Base-by-base conservation (phyloP, 1,140 invertebrate genomes). In the Subanguina moxae region DNA sequence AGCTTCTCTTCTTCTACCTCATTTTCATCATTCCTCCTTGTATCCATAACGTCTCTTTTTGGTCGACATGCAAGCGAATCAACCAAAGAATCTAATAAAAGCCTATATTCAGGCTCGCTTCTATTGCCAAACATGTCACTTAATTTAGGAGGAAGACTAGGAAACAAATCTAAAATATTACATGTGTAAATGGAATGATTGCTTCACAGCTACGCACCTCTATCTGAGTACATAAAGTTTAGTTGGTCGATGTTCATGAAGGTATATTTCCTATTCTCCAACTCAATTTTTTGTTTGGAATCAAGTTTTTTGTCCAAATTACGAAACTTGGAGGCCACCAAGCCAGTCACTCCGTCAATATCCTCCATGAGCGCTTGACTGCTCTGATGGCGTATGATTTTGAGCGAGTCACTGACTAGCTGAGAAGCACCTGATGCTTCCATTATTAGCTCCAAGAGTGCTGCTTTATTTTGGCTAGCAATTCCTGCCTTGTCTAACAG, bases 201-300 rank as follows among this genome's bases (percentile, higher is more conserved):
- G 9, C 17, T 27, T 0, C 11, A 62, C 13, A 28, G 11, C 25
- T 13, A 62, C 9, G 11, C 19, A 62, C 59, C 59, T 62, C 30
- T 62, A 27, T 62, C 38, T 15, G 27, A 32, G 30, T 62, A 62
- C 59, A 62, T 62, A 19, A 32, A 28, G 19, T 62, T 1, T 25
- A 62, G 13, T n/a, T 62, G 59, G 9, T 62, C 5, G 30, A 30
- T 62, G 30, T 62, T 25, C 59, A 62, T 62, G 28, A 62, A 62
- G 13, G 59, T 62, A 30, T 32, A 62, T 19, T 42, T 42, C 15
- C 59, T 25, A 0, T 62, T 62, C 11, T 62, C 59, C 15, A 62
- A 19, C 7, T 62, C 59, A 27, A 19, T 23, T 15, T 62, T 25
- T 25, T 62, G 59, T 42, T 30, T 28, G 19, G 15, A 11, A 46